These are phyloP conservation scores for Rhea americana DNA, from an alignment of 2,113 vertebrate species.

Conservation along the genomic window DNA sequence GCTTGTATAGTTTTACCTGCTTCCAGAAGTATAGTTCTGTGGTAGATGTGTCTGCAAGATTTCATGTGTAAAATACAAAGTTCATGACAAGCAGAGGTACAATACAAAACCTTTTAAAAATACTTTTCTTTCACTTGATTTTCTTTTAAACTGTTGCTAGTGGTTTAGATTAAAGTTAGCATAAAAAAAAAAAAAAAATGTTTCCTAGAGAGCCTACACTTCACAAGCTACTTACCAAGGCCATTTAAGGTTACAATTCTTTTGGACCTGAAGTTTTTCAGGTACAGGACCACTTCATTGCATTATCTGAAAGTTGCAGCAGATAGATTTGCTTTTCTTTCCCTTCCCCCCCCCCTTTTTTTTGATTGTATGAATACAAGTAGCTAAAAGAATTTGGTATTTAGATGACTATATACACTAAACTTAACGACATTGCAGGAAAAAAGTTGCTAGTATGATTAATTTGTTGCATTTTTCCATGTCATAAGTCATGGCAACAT, in stretches of 20 bases:
- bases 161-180: background rate
- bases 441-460: background rate
- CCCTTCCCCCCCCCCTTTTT: background rate
- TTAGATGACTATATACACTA: background rate
- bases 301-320: background rate
- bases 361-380: background rate
- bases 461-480: background rate
- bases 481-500: background rate
- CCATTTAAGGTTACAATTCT: background rate
- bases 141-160: background rate
- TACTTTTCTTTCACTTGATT: background rate
- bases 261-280: background rate
- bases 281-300: background rate
- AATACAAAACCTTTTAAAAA: background rate
- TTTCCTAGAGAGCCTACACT: background rate
- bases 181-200: background rate
- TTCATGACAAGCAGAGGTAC: background rate
- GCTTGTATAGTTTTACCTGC: background rate
- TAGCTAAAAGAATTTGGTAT: background rate
- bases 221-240: background rate
- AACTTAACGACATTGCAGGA: background rate
- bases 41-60: background rate
- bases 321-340: background rate
- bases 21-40: slow-evolving; percentile 18
- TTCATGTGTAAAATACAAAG: background rate